phyloP scores from a whole-genome alignment of 2,797 vertebrate genomes.

The Chaunax sp. region DNA sequence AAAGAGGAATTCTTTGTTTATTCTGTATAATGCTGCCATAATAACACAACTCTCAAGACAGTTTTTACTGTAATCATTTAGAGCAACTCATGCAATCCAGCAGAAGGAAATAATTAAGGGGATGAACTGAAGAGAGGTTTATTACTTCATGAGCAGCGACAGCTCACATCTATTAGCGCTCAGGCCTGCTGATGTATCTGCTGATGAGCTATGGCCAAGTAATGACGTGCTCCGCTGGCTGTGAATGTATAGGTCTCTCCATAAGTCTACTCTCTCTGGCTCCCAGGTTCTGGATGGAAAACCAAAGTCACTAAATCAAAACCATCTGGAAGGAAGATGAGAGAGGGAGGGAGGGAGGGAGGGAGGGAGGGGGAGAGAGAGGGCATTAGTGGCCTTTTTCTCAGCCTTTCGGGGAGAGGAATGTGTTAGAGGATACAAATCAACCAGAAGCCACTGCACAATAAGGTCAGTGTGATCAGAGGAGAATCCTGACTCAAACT shows the following conservation, averaged over 20 bases:
- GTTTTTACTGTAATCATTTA: constrained; percentile 39
- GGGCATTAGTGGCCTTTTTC: constrained; percentile 60
- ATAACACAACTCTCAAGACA: constrained; percentile 21
- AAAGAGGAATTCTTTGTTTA: neutral
- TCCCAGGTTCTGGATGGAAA: constrained; percentile 71
- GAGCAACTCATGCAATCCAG: constrained; percentile 38
- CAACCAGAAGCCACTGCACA: constrained; percentile 78
- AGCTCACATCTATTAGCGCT: constrained; percentile 70
- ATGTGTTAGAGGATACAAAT: constrained; percentile 77
- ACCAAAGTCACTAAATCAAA: constrained; percentile 80
- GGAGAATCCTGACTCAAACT: constrained; percentile 59
- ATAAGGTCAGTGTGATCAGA: constrained; percentile 80
- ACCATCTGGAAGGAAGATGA: constrained; percentile 62
- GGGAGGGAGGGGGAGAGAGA: constrained; percentile 2
- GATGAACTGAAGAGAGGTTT: constrained; percentile 66
- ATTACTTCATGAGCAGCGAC: constrained; percentile 69
- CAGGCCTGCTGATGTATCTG: constrained; percentile 68
- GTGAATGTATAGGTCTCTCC: constrained; percentile 74
- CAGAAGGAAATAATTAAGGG: constrained; percentile 65
- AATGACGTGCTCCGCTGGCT: constrained; percentile 72
- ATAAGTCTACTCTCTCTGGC: constrained; percentile 62
- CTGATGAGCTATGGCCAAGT: constrained; percentile 75
- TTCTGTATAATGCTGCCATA: neutral
- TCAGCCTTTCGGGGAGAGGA: constrained; percentile 67
- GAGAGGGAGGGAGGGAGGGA: constrained; percentile 35